These are phyloP conservation scores for Plotosus lineatus DNA, from an alignment of 2,113 vertebrate genomes.

Conservation along the genomic window DNA sequence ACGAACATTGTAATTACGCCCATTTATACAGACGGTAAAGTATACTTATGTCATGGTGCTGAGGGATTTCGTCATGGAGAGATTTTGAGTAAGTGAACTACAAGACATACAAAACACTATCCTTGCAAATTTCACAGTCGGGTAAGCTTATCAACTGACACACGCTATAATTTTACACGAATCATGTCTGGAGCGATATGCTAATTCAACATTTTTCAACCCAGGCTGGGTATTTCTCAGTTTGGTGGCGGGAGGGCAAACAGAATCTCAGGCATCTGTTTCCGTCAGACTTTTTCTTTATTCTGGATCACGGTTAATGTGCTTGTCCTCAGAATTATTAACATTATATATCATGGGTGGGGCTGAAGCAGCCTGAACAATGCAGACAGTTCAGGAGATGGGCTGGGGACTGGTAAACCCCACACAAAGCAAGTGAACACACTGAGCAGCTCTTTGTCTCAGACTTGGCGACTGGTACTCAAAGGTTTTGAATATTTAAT, in stretches of 20 bases:
- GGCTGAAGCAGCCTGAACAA: constrained; percentile 18
- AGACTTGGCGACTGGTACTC: constrained; percentile 46
- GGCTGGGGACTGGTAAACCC: not conserved
- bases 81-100: constrained; percentile 25
- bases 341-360: constrained; percentile 2
- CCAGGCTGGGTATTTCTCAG: not conserved
- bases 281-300: not conserved
- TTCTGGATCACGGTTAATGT: not conserved
- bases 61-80: constrained; percentile 38
- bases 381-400: constrained; percentile 2
- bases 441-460: constrained; percentile 52
- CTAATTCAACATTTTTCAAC: constrained; percentile 40
- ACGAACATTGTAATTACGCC: constrained; percentile 49
- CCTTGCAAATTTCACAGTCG: constrained; percentile 37
- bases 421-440: constrained; percentile 21
- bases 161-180: constrained; percentile 50
- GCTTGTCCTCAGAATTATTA: not conserved
- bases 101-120: constrained; percentile 44
- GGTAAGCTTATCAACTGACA: constrained; percentile 23
- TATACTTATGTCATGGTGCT: constrained; percentile 46
- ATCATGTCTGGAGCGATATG: constrained; percentile 37
- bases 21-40: constrained; percentile 48
- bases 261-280: not conserved
- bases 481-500: constrained; percentile 27
- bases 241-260: not conserved